phyloP scores from a whole-genome alignment of 2,113 vertebrate species.

The Vicugna pacos region DNA sequence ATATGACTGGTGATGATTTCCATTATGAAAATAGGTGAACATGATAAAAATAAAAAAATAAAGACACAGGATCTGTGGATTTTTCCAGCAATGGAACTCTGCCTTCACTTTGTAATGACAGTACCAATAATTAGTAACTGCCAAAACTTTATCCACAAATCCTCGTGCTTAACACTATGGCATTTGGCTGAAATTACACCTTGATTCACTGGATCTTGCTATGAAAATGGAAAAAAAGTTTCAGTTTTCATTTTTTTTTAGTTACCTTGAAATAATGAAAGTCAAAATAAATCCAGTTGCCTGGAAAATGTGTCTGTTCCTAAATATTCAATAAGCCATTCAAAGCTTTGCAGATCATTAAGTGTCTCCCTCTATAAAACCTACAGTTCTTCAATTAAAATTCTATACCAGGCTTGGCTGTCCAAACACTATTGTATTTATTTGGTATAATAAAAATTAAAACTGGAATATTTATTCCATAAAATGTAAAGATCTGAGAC shows the following conservation, averaged over 20 bases:
- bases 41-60: background rate
- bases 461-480: slow-evolving; percentile 48
- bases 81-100: background rate
- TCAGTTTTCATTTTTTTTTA: background rate
- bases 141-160: background rate
- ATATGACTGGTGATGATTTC: background rate
- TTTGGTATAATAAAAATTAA: slow-evolving; percentile 60
- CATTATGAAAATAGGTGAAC: background rate
- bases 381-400: slow-evolving; percentile 25
- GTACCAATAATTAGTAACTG: background rate
- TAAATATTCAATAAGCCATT: slow-evolving; percentile 59
- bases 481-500: background rate
- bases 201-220: background rate
- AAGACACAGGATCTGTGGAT: background rate
- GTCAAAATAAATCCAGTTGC: slow-evolving; percentile 43
- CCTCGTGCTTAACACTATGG: background rate
- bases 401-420: slow-evolving; percentile 45
- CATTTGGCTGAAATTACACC: background rate
- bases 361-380: background rate
- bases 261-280: slow-evolving; percentile 56
- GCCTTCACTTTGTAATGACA: background rate
- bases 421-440: slow-evolving; percentile 47
- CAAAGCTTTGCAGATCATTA: slow-evolving; percentile 42
- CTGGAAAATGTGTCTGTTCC: slow-evolving; percentile 54
- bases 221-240: background rate